phyloP scores from a whole-genome alignment of 2,797 vertebrate genomes.

The Gephyroberyx darwinii region DNA sequence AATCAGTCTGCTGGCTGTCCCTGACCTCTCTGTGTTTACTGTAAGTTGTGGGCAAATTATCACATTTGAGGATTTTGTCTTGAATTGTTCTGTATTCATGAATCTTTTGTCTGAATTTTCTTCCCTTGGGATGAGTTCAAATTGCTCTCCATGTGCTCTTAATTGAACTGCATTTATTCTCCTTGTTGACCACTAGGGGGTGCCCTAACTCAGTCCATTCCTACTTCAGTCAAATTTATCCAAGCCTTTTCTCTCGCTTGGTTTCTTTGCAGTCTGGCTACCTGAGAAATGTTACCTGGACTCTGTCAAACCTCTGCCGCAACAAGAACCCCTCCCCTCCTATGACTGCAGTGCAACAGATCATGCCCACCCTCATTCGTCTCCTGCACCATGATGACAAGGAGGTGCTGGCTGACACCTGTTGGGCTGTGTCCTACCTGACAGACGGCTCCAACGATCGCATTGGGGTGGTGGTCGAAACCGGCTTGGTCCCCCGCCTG shows the following conservation, averaged over 20 bases:
- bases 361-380: slow-evolving; percentile 88
- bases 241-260: not conserved
- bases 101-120: not conserved
- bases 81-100: not conserved
- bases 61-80: too few relatives aligned
- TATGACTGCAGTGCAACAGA: slow-evolving; percentile 86
- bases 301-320: slow-evolving; percentile 96
- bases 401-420: slow-evolving; percentile 93
- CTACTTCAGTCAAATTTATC: not conserved
- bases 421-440: slow-evolving; percentile 96
- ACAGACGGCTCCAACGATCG: slow-evolving; percentile 97
- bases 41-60: slow-evolving; percentile 78
- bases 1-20: slow-evolving; percentile 88
- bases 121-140: not conserved
- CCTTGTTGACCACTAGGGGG: slow-evolving; percentile 56
- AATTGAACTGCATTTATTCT: not conserved
- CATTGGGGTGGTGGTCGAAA: slow-evolving; percentile 92
- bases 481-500: slow-evolving; percentile 87
- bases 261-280: slow-evolving; percentile 84
- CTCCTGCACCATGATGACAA: slow-evolving; percentile 89
- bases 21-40: slow-evolving; percentile 86
- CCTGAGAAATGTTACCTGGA: slow-evolving; percentile 95
- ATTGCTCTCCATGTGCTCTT: not conserved
- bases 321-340: slow-evolving; percentile 97
- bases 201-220: not conserved